Base-by-base conservation (phyloP, 2,113 vertebrate genomes). In the Hiodon tergisus region DNA sequence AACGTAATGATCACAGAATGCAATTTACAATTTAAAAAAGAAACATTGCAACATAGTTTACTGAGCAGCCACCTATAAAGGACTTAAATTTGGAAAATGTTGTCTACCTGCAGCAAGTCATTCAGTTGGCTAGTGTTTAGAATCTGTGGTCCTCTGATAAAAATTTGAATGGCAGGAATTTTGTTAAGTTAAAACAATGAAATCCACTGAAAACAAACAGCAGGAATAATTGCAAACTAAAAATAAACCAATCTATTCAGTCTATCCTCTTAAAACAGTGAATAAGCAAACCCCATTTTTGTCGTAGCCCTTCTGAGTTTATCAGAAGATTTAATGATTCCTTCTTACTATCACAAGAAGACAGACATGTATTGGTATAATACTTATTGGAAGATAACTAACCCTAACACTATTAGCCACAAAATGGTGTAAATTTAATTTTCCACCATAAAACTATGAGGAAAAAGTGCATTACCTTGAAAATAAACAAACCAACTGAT, bases 81-180 rank as follows among this genome's bases (percentile, higher is more conserved):
- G 65, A 65, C 76, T 76, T 73, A 78, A 13, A 55, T 67, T 52
- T 50, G 46, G 47, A 66, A 67, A 74, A 74, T 53, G 46, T 55
- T 76, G 77, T 73, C 79, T 74, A 68, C 71, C 62, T 76, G 67
- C 74, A 67, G 60, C 61, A 76, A 31, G 71, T 51, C 50, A 5
- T 10, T 16, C 58, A 73, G 71, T 14, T 55, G 71, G 59, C 74
- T 77, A 61, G 17, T n/a, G 51, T 66, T 48, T 48, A 57, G 47
- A 55, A 71, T 66, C 74, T 65, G 46, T 47, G 14, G 14, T 55
- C 51, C 31, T 7, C 14, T 13, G 65, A 80, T 79, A 76, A 76
- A 51, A 10, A 63, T 59, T 65, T n/a, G 72, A 65, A 51, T 65
- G 72, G 55, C 61, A 73, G 72, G 17, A n/a, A 55, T 72, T 72